Evolutionary conservation across 2,113 vertebrate genomes (phyloP).

Genomic region (Phyllopteryx taeniolatus): DNA sequence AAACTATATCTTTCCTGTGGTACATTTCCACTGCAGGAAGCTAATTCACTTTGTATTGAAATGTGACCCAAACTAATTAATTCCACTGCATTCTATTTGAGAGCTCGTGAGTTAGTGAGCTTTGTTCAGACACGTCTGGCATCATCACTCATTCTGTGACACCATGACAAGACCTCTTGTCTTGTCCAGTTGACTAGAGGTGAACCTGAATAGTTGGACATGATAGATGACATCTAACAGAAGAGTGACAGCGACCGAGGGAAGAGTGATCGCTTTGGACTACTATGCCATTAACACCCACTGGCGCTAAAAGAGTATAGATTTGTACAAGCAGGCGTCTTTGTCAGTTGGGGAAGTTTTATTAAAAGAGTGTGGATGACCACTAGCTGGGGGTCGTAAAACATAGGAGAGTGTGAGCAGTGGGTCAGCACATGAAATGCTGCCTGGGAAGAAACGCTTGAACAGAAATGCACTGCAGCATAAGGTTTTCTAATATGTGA

Average conservation of each 20-base stretch:
- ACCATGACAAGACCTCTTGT: slow-evolving; percentile 68
- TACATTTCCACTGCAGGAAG: slow-evolving; percentile 5
- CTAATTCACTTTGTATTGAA: neutral
- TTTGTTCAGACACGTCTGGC: slow-evolving; percentile 48
- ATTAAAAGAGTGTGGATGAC: slow-evolving; percentile 25
- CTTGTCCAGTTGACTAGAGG: slow-evolving; percentile 73
- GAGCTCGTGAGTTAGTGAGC: slow-evolving; percentile 18
- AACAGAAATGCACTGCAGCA: neutral
- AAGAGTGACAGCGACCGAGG: slow-evolving; percentile 73
- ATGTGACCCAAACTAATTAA: slow-evolving; percentile 8
- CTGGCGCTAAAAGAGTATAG: slow-evolving; percentile 31
- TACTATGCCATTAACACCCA: slow-evolving; percentile 10
- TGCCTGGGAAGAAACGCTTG: neutral
- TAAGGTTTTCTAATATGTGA: neutral
- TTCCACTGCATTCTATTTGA: slow-evolving; percentile 8
- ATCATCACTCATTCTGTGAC: slow-evolving; percentile 68
- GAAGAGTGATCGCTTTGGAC: slow-evolving; percentile 41
- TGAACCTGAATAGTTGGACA: slow-evolving; percentile 71
- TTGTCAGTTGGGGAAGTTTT: slow-evolving; percentile 26
- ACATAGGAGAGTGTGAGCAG: slow-evolving; percentile 5
- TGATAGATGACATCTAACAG: slow-evolving; percentile 83
- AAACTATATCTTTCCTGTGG: neutral
- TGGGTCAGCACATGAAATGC: slow-evolving; percentile 17
- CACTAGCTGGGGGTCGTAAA: slow-evolving; percentile 18
- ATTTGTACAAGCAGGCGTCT: slow-evolving; percentile 39